Base-by-base conservation (phyloP, 2,797 vertebrate genomes). In the Periophthalmus magnuspinnatus region DNA sequence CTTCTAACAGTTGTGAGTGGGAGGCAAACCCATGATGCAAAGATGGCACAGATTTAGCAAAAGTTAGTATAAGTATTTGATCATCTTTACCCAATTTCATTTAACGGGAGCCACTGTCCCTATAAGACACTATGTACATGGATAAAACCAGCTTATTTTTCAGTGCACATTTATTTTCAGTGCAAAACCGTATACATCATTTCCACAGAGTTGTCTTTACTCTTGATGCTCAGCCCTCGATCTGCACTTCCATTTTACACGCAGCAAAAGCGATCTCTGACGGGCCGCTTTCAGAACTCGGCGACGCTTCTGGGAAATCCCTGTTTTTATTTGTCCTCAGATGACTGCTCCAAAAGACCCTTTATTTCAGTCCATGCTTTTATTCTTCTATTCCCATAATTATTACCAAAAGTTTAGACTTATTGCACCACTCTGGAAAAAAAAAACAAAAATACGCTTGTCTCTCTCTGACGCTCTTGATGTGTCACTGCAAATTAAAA, bases 331-430 rank as follows among this genome's bases (percentile, higher is more conserved):
- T 91, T 86, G 78, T 81, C 74, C 71, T 89, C 85, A 86, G 81
- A 81, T 81, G 89, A 87, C 84, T 85, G 88, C 79, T 86, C 79
- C 9, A 88, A 84, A 92, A 89, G 60, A 65, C 84, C 90, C 90
- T 89, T 90, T 78, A 85, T 91, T 90, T 86, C 86, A 89, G 78
- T 71, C 71, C 79, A 74, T 85, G 80, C 86, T 88, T 84, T 19
- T 76, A 66, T 77, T 83, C 85, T 87, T 80, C 78, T 77, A 78
- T 81, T 73, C 77, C 78, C 85, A 91, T 93, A 92, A 93, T 93
- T 91, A 93, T 91, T 92, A 87, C 91, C 89, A 92, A 93, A 92
- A 91, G 89, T 63, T 68, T 75, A 78, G 79, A 86, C 82, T 92
- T 89, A 88, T 89, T 91, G 90, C 83, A 74, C 70, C 62, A 68